Evolutionary conservation across 1,140 invertebrate species (phyloP), one percentile per base, ranked within the genome.

Genomic region (Drosophila asahinai): DNA sequence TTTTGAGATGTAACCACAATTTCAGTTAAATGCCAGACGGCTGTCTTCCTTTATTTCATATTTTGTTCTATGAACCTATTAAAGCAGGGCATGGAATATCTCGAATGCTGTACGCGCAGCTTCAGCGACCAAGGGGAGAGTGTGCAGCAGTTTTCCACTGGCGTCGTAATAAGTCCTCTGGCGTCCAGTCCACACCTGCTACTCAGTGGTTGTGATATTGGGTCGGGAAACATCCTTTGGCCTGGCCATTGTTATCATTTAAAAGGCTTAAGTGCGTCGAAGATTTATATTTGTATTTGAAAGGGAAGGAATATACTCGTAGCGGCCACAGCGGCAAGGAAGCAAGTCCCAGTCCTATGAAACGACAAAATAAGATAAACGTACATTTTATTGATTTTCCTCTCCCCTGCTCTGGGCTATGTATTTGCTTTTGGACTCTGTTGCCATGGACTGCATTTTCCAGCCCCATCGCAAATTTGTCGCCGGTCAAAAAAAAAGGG

Each of bases 211-310:
- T 25, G 45, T 55, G 47, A 42, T 49, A 42, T 52, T 30, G 22
- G 55, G 48, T 17, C 63, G 61, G 51, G 9, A 67, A 65, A 60
- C 61, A 72, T 79, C 70, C 66, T 65, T 61, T 60, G 63, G 38
- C 30, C 42, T 9, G 15, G 38, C 70, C 81, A 89, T 89, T 89
- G 86, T 90, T 89, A 90, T 90, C 82, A 89, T 89, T 84, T 90
- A 90, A 89, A 90, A 89, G 86, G 84, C 86, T 90, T 79, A 87
- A 87, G 86, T 84, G 81, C 78, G 55, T 64, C 78, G 60, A 87
- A 87, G 86, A 87, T 90, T 87, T 87, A 87, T 87, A 87, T 87
- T 86, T 80, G 81, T 86, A 86, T 82, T 87, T 76, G 81, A 57
- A 78, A 30, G 63, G 36, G 48, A 58, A 64, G 52, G 49, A 75